Conservation (phyloP, 2,888 invertebrate species). For the Eurois occulta region DNA sequence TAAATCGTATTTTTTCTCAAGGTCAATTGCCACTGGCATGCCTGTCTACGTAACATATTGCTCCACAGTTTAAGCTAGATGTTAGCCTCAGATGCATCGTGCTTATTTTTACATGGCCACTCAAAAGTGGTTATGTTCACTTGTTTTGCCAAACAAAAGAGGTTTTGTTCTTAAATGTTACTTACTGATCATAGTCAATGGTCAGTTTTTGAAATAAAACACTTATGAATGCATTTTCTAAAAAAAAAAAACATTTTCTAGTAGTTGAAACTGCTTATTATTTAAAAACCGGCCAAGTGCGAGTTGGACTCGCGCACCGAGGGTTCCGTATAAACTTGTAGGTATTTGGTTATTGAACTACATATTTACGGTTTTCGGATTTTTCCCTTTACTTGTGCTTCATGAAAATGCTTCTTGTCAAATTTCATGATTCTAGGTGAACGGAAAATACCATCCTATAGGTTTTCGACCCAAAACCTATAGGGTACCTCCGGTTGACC, state of each 20-base stretch:
- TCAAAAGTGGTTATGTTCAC: constrained; percentile 11
- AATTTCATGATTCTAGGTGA: too few relatives aligned
- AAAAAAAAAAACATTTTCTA: neutral
- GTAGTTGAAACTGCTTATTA: neutral
- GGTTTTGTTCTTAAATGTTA: constrained; percentile 28
- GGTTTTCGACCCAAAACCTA: too few relatives aligned
- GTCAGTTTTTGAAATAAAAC: constrained; percentile 10
- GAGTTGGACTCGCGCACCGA: too few relatives aligned
- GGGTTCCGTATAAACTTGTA: too few relatives aligned
- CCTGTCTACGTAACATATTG: constrained; percentile 32
- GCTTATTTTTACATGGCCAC: constrained; percentile 25
- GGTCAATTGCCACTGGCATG: constrained; percentile 28
- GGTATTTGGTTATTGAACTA: too few relatives aligned
- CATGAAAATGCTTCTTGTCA: too few relatives aligned
- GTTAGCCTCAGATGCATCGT: constrained; percentile 38
- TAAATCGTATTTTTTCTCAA: constrained; percentile 53
- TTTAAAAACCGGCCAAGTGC: too few relatives aligned
- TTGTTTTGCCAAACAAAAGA: constrained; percentile 26
- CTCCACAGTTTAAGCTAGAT: constrained; percentile 53
- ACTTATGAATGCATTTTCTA: constrained; percentile 9
- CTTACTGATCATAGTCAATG: constrained; percentile 14
- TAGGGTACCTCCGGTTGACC: too few relatives aligned
- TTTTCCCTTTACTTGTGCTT: too few relatives aligned
- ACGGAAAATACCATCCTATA: too few relatives aligned
- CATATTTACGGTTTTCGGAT: too few relatives aligned